A percentile compares a stretch with the other conserved stretches of the same genome.
phyloP scores from a whole-genome alignment of 1,140 invertebrate species.

The Neomicropteryx cornuta region DNA sequence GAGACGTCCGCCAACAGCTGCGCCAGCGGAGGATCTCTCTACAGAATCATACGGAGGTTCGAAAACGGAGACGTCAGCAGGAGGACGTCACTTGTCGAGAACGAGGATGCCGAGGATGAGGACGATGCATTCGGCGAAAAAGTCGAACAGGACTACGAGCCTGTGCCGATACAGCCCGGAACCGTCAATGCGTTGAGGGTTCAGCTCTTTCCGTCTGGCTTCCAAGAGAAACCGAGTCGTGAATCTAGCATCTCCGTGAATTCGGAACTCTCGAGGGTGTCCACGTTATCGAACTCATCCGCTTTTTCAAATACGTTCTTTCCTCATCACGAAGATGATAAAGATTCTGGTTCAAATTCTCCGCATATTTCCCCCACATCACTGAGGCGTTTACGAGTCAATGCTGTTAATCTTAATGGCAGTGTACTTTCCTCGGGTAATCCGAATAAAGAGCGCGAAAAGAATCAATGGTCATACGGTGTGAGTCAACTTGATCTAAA shows the following conservation, averaged over 20 bases:
- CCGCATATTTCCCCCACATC: no score
- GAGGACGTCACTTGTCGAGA: no score
- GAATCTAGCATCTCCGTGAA: conserved; percentile 35
- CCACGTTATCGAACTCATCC: conserved; percentile 31
- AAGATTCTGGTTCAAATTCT: no score
- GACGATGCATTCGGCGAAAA: conserved; percentile 27
- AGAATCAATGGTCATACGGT: conserved; percentile 34
- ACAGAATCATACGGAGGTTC: conserved; percentile 32
- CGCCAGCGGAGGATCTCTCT: conserved; percentile 26
- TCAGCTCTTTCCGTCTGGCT: conserved; percentile 14
- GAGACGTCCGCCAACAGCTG: conserved; percentile 27
- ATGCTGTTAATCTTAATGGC: no score
- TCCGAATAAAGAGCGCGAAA: no score
- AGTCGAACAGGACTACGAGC: no score
- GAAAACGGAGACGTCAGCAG: conserved; percentile 23
- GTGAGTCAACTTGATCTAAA: conserved; percentile 33
- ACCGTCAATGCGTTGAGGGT: no score
- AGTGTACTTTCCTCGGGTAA: no score
- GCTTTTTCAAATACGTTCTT: no score
- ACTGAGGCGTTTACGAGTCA: no score
- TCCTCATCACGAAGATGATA: no score
- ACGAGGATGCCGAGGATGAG: conserved; percentile 13
- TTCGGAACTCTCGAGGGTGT: conserved; percentile 31
- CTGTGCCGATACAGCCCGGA: no score
- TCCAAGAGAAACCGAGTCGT: conserved; percentile 32